Percentiles rank a stretch among this genome's conserved stretches.
phyloP scores from a whole-genome alignment of 2,888 invertebrate genomes.

The Drosophila neotestacea region DNA sequence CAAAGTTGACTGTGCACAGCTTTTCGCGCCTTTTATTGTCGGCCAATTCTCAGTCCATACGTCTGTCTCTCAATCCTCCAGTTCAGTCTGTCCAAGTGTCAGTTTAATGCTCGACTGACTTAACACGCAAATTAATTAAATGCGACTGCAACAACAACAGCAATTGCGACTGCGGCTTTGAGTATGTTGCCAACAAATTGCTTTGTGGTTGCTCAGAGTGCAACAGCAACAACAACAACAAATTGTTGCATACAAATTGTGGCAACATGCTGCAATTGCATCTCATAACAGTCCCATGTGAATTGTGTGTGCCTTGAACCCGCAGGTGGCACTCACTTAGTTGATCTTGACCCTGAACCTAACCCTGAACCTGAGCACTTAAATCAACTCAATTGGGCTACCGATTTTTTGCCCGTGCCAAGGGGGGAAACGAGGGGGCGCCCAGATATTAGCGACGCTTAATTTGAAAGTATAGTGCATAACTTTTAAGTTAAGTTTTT shows the following conservation, averaged over 20 bases:
- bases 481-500: too few species aligned
- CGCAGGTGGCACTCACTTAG: constrained; percentile 4
- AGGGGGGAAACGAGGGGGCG: too few species aligned
- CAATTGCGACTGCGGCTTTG: constrained; percentile 6
- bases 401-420: constrained; percentile 4
- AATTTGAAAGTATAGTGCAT: too few species aligned
- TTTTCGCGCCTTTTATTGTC: constrained; percentile 54
- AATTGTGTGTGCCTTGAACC: constrained; percentile 29
- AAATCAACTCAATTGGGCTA: constrained; percentile 26
- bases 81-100: constrained; percentile 48
- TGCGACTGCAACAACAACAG: constrained; percentile 42
- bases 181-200: constrained; percentile 54
- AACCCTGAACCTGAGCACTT: constrained; percentile 22
- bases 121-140: constrained; percentile 69
- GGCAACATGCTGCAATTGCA: constrained; percentile 43
- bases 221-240: constrained; percentile 34
- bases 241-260: constrained; percentile 66
- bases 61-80: constrained; percentile 33
- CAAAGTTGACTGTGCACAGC: constrained; percentile 48
- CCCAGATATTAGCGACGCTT: too few species aligned
- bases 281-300: constrained; percentile 23
- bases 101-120: constrained; percentile 62
- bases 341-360: constrained; percentile 38
- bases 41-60: constrained; percentile 29
- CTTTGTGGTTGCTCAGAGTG: constrained; percentile 47